These are phyloP conservation scores for Microcaecilia unicolor DNA, from an alignment of 2,797 vertebrate species.

Conservation along the genomic window DNA sequence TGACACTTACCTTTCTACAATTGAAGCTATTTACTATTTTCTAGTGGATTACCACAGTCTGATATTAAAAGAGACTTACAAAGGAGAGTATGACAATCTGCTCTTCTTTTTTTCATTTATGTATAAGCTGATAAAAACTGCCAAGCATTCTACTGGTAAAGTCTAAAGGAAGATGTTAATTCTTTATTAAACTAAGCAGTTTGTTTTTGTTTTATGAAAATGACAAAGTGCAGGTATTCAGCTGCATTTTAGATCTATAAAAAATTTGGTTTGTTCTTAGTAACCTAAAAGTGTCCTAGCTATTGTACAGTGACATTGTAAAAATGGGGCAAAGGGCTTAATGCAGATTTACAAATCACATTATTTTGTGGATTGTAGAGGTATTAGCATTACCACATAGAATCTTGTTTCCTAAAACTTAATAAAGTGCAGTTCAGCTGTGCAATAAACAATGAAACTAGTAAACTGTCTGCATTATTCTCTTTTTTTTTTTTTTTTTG, in stretches of 20 bases:
- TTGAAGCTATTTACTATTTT: constrained; percentile 96
- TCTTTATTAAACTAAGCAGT: constrained; percentile 48
- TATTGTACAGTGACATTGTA: no score
- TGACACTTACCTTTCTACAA: constrained; percentile 87
- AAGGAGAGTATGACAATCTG: constrained; percentile 88
- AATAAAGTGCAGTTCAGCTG: not conserved
- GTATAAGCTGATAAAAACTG: constrained; percentile 78
- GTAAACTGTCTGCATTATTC: no score
- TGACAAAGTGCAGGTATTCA: constrained; percentile 1
- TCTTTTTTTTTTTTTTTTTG: no score
- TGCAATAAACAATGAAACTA: not conserved
- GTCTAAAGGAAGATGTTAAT: constrained; percentile 33
- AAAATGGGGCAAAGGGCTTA: no score
- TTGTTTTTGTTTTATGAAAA: constrained; percentile 17
- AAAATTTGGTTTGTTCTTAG: constrained; percentile 6
- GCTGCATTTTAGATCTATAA: no score
- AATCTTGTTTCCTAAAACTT: not conserved
- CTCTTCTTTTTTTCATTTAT: constrained; percentile 94
- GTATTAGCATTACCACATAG: not conserved
- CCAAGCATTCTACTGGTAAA: constrained; percentile 65
- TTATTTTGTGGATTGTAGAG: not conserved
- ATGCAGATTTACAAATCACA: no score
- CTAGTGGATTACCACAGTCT: constrained; percentile 81
- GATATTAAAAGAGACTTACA: constrained; percentile 66
- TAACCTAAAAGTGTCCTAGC: not conserved